phyloP scores from a whole-genome alignment of 2,797 vertebrate genomes.

The Stomatorhinus walkeri region DNA sequence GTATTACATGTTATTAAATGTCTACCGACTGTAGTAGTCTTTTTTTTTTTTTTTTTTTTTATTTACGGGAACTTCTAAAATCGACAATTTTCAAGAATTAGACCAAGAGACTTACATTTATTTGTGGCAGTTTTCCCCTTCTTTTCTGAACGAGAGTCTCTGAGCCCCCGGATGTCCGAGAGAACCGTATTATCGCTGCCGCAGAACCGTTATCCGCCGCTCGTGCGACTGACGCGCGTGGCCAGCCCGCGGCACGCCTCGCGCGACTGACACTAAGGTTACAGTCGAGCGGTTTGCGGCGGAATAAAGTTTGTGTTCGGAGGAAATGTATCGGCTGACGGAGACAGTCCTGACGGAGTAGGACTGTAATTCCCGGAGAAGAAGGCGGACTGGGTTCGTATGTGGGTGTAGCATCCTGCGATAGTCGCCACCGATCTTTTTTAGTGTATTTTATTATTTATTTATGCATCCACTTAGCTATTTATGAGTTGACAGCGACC shows the following conservation, averaged over 20 bases:
- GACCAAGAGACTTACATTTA: background rate
- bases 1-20: background rate
- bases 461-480: background rate
- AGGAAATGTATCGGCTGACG: background rate
- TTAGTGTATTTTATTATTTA: background rate
- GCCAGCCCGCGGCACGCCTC: background rate
- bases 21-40: background rate
- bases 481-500: background rate
- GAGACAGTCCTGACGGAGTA: background rate
- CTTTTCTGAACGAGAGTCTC: background rate
- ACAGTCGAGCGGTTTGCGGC: background rate
- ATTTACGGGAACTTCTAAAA: background rate
- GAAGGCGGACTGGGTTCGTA: background rate
- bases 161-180: background rate
- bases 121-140: background rate
- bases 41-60: background rate
- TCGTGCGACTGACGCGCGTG: background rate
- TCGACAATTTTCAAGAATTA: background rate
- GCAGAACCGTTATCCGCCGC: background rate
- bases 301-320: background rate
- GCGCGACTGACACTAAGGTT: background rate
- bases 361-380: background rate
- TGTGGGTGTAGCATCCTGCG: background rate
- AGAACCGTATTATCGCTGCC: background rate
- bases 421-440: background rate